Conservation (phyloP, 2,113 vertebrate species). For the Carassius carassius region DNA sequence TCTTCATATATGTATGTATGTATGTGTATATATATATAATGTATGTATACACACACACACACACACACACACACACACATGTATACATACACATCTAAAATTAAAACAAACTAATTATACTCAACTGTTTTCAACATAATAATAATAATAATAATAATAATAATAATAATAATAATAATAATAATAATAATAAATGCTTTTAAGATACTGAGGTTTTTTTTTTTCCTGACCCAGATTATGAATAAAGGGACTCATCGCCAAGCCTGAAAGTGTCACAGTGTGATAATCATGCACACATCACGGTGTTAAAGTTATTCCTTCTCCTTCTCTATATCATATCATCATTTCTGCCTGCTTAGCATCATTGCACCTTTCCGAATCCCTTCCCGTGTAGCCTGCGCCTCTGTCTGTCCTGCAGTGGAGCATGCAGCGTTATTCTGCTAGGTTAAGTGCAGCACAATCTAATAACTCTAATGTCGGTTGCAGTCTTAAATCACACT, state of each 20-base stretch:
- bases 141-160: too few relatives aligned
- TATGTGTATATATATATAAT: too few relatives aligned
- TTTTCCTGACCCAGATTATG: neutral
- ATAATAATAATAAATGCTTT: too few relatives aligned
- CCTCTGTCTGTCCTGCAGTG: conserved; percentile 62
- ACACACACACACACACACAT: too few relatives aligned
- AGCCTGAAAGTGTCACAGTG: neutral
- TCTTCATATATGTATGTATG: too few relatives aligned
- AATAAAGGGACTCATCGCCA: neutral
- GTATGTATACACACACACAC: too few relatives aligned
- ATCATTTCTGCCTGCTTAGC: conserved; percentile 51
- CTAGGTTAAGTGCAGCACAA: conserved; percentile 68
- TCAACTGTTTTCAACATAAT: too few relatives aligned
- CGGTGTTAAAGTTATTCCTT: neutral
- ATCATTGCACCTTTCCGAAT: conserved; percentile 37
- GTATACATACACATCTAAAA: too few relatives aligned
- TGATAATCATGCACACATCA: neutral
- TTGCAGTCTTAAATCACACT: conserved; percentile 71
- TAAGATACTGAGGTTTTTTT: neutral
- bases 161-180: too few relatives aligned
- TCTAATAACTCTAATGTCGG: conserved; percentile 75
- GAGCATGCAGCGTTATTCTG: conserved; percentile 60
- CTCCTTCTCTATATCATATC: conserved; percentile 24
- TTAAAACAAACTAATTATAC: too few relatives aligned
- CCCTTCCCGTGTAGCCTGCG: conserved; percentile 14